phyloP scores from a whole-genome alignment of 2,888 invertebrate genomes.

The Drosophila borealis region DNA sequence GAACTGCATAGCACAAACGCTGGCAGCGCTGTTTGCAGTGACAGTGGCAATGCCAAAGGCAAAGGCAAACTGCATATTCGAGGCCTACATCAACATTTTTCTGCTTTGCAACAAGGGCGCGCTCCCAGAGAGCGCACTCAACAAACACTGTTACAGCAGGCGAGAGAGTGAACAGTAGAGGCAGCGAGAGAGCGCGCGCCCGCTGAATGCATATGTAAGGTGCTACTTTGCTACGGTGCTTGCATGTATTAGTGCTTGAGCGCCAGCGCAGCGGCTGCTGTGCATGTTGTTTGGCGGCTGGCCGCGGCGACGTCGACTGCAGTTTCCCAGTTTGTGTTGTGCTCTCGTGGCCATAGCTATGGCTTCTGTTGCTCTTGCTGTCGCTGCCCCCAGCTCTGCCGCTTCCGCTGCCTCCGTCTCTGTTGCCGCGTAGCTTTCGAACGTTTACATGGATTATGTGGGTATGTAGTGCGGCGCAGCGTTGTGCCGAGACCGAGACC shows the following conservation, averaged over 20 bases:
- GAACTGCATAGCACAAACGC: constrained; percentile 33
- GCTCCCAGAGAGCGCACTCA: constrained; percentile 21
- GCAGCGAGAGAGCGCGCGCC: constrained; percentile 23
- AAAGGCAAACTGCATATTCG: constrained; percentile 80
- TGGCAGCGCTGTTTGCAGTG: constrained; percentile 70
- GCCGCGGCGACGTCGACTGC: constrained; percentile 24
- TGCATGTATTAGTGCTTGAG: constrained; percentile 20
- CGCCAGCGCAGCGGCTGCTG: constrained; percentile 36
- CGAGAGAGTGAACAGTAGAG: constrained; percentile 11
- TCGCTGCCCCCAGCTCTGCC: background rate
- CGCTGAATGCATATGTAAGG: constrained; percentile 14
- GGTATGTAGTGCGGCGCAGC: constrained; percentile 77
- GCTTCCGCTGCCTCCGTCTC: constrained; percentile 13
- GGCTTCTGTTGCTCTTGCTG: constrained; percentile 54
- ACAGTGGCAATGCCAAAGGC: constrained; percentile 81
- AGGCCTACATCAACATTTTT: constrained; percentile 81
- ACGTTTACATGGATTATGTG: constrained; percentile 75
- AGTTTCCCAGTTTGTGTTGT: constrained; percentile 56
- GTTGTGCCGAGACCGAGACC: constrained; percentile 60
- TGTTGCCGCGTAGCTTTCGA: constrained; percentile 51
- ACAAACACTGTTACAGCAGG: constrained; percentile 1
- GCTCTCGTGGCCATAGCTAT: constrained; percentile 68
- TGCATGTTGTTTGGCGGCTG: constrained; percentile 46
- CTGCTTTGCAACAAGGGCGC: constrained; percentile 64
- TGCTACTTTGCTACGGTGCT: constrained; percentile 11